These are phyloP conservation scores for Leucoma salicis DNA, from an alignment of 2,888 invertebrate genomes.

Conservation along the genomic window DNA sequence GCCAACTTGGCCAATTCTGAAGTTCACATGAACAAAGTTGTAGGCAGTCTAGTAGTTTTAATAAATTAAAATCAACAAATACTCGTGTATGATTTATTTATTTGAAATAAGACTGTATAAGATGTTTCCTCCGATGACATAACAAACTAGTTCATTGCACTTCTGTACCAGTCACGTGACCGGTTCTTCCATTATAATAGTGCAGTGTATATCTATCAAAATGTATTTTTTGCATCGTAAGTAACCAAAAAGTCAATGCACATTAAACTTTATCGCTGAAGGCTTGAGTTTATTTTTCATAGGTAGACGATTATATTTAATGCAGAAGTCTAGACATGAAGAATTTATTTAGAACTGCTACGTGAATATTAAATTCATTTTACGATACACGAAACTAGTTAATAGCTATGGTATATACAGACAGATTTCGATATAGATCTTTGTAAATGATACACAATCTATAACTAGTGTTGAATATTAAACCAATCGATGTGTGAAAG, in stretches of 20 bases:
- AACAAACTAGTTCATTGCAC: conserved; percentile 31
- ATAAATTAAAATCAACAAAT: too few species aligned
- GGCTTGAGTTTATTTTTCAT: not conserved
- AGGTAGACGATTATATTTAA: not conserved
- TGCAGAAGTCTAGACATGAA: conserved; percentile 18
- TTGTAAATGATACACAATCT: too few species aligned
- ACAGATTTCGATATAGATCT: not conserved
- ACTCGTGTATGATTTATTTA: too few species aligned
- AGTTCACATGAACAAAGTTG: too few species aligned
- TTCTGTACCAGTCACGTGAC: conserved; percentile 22
- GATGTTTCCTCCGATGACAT: conserved; percentile 20
- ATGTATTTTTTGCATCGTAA: conserved; percentile 7
- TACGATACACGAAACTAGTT: not conserved
- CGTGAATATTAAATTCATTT: conserved; percentile 11
- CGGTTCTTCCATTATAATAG: conserved; percentile 14
- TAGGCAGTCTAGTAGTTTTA: too few species aligned
- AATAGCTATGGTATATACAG: not conserved
- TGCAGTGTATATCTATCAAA: conserved; percentile 15
- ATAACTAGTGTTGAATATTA: too few species aligned
- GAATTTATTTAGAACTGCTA: conserved; percentile 12
- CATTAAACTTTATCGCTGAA: conserved; percentile 3
- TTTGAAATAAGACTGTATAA: not conserved
- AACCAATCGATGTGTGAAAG: too few species aligned
- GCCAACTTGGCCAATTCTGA: too few species aligned
- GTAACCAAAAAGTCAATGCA: not conserved